Base-by-base conservation (phyloP, 2,113 vertebrate genomes). In the Porphyrio hochstetteri region DNA sequence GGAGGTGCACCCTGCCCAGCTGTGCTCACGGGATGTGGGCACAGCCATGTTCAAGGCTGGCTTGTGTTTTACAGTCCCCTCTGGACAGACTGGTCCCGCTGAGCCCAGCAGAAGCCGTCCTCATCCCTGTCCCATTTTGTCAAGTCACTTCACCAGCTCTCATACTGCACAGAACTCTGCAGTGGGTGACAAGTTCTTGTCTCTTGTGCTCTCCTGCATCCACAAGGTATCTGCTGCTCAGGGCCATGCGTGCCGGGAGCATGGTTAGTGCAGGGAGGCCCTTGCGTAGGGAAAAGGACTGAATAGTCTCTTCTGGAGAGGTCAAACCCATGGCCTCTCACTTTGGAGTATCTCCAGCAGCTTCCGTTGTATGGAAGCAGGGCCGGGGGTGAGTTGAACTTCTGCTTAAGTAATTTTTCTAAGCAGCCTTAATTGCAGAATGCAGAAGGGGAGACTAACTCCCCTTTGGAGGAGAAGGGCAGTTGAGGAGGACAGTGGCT, bases 241-340 rank as follows among this genome's bases (percentile, higher is more conserved):
- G 74, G 42, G 63, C 23, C 1, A 0, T 1, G 1, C 0, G 0
- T 48, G 42, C 13, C 11, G 44, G 85, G 44, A n/a, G 25, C 2
- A 0, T 1, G 6, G 33, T 87, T 52, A 82, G 77, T 67, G 40
- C 38, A 59, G 64, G 56, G 44, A 79, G 31, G n/a, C 31, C 57
- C 57, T 8, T 13, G 31, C 0, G 0, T 19, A 25, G 40, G n/a
- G 63, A 72, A 84, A 71, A 44, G 1, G 48, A 44, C 60, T 48
- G 78, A 81, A 23, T 42, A 3, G 36, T 84, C 93, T 95, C 75
- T 61, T 88, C 57, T 56, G 83, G 89, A 75, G 89, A 71, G 53
- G 69, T 48, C 53, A 87, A 11, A 87, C 31, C 60, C 6, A 1
- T 10, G 16, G 10, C 60, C 29, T 50, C 64, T 75, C 2, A 2